Conservation (phyloP, 2,113 vertebrate genomes). For the Lucifuga dentata region DNA sequence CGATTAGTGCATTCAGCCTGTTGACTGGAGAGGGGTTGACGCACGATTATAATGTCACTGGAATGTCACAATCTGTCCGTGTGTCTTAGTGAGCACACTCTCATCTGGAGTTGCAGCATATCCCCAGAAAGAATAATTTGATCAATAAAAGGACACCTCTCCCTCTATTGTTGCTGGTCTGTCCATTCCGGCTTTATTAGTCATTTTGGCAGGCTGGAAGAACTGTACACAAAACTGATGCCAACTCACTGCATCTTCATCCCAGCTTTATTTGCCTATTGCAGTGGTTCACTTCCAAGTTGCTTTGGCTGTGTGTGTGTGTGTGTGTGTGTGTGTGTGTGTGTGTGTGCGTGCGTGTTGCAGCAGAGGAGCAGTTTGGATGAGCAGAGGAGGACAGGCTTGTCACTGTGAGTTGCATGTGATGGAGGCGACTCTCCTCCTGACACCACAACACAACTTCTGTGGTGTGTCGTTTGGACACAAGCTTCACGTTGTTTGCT, state of each 20-base stretch:
- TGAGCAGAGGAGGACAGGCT: slow-evolving; percentile 70
- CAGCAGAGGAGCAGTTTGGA: slow-evolving; percentile 52
- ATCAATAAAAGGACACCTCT: slow-evolving; percentile 74
- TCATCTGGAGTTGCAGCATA: slow-evolving; percentile 67
- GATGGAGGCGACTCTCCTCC: slow-evolving; percentile 68
- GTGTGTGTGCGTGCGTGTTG: slow-evolving; percentile 26
- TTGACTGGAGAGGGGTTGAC: slow-evolving; percentile 78
- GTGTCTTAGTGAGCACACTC: slow-evolving; percentile 69
- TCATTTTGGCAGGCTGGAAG: slow-evolving; percentile 65
- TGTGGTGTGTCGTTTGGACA: slow-evolving; percentile 76
- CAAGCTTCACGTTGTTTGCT: slow-evolving; percentile 74
- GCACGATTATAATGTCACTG: slow-evolving; percentile 80
- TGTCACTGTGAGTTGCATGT: slow-evolving; percentile 74
- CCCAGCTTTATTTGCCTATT: slow-evolving; percentile 52
- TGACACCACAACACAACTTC: slow-evolving; percentile 77
- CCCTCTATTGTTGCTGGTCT: slow-evolving; percentile 61
- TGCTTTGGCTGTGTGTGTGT: slow-evolving; percentile 22
- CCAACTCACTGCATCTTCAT: slow-evolving; percentile 51
- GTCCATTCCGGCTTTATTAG: slow-evolving; percentile 68
- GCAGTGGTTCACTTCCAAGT: slow-evolving; percentile 49
- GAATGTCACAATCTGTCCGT: slow-evolving; percentile 83
- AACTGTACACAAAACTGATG: slow-evolving; percentile 47
- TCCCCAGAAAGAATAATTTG: slow-evolving; percentile 72
- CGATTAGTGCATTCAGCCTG: slow-evolving; percentile 80
- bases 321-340: slow-evolving; percentile 24